Conservation (phyloP, 2,797 vertebrate species). For the Graptemys geographica region DNA sequence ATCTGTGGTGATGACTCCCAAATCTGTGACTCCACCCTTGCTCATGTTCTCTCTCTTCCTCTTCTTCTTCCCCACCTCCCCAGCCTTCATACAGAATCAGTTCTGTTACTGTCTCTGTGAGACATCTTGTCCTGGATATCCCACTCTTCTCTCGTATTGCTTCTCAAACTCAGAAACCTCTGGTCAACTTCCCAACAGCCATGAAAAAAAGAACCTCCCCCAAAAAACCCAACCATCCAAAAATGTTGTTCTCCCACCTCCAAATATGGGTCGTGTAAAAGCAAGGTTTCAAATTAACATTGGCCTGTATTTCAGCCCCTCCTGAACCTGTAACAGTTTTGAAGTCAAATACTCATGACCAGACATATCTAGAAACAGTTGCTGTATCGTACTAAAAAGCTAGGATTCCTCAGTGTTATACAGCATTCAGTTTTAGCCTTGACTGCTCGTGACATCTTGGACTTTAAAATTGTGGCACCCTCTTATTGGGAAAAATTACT, state of each 20-base stretch:
- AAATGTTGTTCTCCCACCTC: slow-evolving; percentile 21
- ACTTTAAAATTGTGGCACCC: not conserved
- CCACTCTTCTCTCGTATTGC: not conserved
- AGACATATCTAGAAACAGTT: not conserved
- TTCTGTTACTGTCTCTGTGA: not conserved
- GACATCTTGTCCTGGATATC: rapidly evolving
- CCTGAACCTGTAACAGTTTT: not conserved
- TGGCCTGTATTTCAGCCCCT: not conserved
- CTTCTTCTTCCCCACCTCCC: not conserved
- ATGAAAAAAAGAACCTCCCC: slow-evolving; percentile 36
- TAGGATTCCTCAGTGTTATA: not conserved
- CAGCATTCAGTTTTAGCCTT: slow-evolving; percentile 14
- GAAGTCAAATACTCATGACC: not conserved
- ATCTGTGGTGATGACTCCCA: not conserved
- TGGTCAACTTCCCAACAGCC: not conserved
- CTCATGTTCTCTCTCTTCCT: too few relatives aligned
- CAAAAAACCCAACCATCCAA: slow-evolving; percentile 21
- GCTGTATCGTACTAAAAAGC: not conserved
- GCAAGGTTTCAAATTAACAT: not conserved
- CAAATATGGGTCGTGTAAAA: not conserved
- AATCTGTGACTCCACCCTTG: not conserved
- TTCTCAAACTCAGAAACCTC: not conserved
- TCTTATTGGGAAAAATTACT: not conserved
- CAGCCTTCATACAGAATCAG: not conserved
- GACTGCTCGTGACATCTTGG: not conserved